Conservation (phyloP, 2,113 vertebrate genomes). For the Grallaria varia region DNA sequence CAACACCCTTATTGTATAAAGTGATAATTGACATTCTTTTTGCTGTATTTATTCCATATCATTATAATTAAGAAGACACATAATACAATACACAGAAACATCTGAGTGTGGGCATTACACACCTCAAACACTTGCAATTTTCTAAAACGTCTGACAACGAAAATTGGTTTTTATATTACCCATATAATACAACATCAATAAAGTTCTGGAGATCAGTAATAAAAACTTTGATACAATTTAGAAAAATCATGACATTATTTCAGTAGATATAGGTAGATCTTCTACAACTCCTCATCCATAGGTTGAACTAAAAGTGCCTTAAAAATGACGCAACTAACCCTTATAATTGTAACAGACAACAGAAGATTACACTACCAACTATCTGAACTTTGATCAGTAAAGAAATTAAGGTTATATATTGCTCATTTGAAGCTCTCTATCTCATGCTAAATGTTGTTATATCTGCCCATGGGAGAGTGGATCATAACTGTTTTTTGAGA, state of each 20-base stretch:
- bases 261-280: neutral
- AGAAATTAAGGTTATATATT: neutral
- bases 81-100: slow-evolving; percentile 35
- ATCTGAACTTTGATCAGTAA: neutral
- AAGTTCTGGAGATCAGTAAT: neutral
- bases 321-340: neutral
- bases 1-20: slow-evolving; percentile 37
- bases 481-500: neutral
- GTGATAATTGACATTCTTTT: slow-evolving; percentile 51
- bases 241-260: neutral
- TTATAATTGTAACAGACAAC: neutral
- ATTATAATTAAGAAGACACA: slow-evolving; percentile 57
- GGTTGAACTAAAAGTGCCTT: neutral
- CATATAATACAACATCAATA: neutral
- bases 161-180: neutral
- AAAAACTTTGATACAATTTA: neutral
- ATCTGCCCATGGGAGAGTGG: neutral
- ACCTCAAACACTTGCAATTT: neutral
- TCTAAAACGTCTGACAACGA: neutral
- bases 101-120: neutral
- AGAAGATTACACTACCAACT: neutral
- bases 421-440: neutral
- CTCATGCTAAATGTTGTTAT: neutral
- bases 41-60: slow-evolving; percentile 49
- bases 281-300: neutral